Evolutionary conservation across 2,797 vertebrate species (phyloP), one percentile per base, ranked within the genome.

Genomic region (Chiloscyllium punctatum): DNA sequence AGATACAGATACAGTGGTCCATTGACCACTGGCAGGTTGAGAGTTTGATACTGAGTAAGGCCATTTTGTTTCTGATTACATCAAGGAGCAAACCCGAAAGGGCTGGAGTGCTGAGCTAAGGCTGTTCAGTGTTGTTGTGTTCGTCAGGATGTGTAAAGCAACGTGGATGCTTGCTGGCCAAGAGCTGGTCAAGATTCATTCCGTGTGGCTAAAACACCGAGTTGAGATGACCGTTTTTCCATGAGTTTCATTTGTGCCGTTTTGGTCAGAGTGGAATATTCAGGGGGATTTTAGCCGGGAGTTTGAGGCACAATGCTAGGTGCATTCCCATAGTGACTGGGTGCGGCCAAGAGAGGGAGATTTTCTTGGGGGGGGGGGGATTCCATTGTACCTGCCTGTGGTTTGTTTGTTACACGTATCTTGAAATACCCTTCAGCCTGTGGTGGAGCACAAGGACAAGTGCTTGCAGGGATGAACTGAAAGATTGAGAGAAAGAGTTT

Each of bases 261-360:
- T 90, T 90, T 90, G 6, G 33, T 90, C 18, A 33, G 30, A 21
- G 15, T 62, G 53, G 53, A 90, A 90, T 88, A 7, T 7, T 62
- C 15, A 27, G 53, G 90, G 87, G 62, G 37, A 69, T 69, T 69
- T 92, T 92, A 25, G 7, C n/a, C 0, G n/a, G 66, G 90, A 92
- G 90, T 92, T 69, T 92, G 62, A 66, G 66, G n/a, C 66, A 0
- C 23, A 3, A 23, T n/a, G 8, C 23, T 25, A 25, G 90, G 90
- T 92, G n/a, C 33, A 69, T 92, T 92, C 90, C 90, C 88, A 91
- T 15, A 11, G 90, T 25, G 18, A 62, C 88, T 42, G 90, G 87
- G 87, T 62, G 87, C 1, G 87, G 30, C 30, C 11, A 30, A 66
- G 13, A 33, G 27, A 90, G 87, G 90, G 90, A 92, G 66, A 69